A percentile compares a stretch with the other conserved stretches of the same genome.
Conservation (phyloP, 2,113 vertebrate species). For the Coturnix japonica region DNA sequence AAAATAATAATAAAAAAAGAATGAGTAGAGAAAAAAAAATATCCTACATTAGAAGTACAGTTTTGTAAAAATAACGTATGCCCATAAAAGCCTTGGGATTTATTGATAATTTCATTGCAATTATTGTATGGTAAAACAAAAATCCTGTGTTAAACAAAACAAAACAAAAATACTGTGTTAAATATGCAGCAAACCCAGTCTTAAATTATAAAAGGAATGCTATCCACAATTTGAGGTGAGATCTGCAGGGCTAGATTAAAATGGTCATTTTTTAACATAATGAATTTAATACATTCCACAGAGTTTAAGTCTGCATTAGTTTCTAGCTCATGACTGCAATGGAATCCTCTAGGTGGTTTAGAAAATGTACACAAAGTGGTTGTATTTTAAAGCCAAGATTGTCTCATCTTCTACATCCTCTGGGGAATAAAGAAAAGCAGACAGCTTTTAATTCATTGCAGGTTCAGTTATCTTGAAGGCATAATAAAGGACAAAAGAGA, state of each 20-base stretch:
- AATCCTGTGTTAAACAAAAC: too few species aligned
- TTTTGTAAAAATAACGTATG: neutral
- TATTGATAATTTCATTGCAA: neutral
- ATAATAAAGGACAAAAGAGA: neutral
- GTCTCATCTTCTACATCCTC: neutral
- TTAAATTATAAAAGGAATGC: constrained; percentile 5
- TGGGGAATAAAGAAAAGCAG: neutral
- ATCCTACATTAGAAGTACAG: neutral
- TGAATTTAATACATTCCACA: neutral
- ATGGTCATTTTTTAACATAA: neutral
- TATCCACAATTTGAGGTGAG: rapidly evolving
- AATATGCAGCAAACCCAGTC: neutral
- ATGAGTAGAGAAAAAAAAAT: neutral
- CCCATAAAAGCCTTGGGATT: neutral
- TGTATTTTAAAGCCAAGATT: neutral
- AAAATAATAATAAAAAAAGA: neutral
- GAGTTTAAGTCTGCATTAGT: neutral
- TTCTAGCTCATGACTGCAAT: neutral
- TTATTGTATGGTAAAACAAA: neutral
- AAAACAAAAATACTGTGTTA: neutral
- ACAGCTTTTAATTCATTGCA: neutral
- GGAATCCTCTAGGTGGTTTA: neutral
- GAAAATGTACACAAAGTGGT: neutral
- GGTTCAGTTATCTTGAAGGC: neutral
- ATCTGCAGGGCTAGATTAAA: neutral